These are phyloP conservation scores for Luperina nickerlii DNA, from an alignment of 2,888 invertebrate species.

Conservation along the genomic window DNA sequence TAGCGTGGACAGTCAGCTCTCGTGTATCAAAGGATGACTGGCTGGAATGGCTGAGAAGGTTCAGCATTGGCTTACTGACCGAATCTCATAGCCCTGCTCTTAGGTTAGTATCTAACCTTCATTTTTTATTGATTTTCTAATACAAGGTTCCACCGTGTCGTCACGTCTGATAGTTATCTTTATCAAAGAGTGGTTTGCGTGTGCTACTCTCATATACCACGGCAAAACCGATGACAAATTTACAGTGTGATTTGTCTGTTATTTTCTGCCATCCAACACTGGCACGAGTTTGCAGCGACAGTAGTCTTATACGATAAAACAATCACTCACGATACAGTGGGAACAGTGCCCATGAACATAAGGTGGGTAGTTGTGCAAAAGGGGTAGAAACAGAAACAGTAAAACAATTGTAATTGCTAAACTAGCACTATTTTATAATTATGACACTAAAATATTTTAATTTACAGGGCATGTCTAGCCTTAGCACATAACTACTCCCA, in stretches of 20 bases:
- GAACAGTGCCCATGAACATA: too few species aligned
- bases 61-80: slow-evolving; percentile 97
- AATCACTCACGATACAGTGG: too few species aligned
- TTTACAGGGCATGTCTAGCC: slow-evolving; percentile 95
- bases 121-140: not conserved
- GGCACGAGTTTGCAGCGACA: too few species aligned
- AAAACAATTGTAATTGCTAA: not conserved
- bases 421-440: not conserved
- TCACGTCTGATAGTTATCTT: not conserved
- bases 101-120: slow-evolving; percentile 81
- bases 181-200: too few species aligned
- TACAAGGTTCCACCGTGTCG: too few species aligned
- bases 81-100: slow-evolving; percentile 99
- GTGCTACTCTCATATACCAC: too few species aligned
- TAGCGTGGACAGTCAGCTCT: slow-evolving; percentile 97
- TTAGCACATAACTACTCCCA: slow-evolving; percentile 98
- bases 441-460: not conserved
- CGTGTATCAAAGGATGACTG: slow-evolving; percentile 99
- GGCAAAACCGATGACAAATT: too few species aligned
- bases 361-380: not conserved
- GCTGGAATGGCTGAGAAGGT: slow-evolving; percentile 98
- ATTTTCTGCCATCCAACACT: too few species aligned
- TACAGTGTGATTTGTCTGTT: too few species aligned
- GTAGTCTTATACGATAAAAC: too few species aligned
- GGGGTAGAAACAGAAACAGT: not conserved